Evolutionary conservation across 2,797 vertebrate species (phyloP).

Genomic region (Scolopax rusticola): DNA sequence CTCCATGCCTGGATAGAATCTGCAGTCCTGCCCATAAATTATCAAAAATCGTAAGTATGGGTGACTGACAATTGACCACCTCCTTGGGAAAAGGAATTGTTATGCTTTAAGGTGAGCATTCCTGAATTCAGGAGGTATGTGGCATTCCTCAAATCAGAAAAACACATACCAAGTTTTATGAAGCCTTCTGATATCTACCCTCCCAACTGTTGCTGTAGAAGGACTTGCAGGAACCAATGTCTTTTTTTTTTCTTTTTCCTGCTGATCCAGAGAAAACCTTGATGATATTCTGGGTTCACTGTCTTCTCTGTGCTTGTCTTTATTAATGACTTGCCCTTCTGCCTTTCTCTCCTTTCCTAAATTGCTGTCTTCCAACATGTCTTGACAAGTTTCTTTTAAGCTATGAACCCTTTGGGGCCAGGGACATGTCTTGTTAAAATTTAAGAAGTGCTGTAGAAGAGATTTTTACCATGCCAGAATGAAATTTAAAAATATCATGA

Average conservation of each 20-base stretch:
- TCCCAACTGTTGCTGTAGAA: neutral
- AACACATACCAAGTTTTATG: neutral
- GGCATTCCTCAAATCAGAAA: neutral
- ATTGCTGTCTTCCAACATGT: neutral
- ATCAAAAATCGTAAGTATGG: neutral
- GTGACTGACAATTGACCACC: neutral
- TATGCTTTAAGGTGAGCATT: neutral
- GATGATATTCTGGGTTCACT: neutral
- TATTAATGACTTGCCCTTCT: neutral
- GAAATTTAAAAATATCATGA: constrained; percentile 23
- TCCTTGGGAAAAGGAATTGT: neutral
- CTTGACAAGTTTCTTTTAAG: constrained; percentile 40
- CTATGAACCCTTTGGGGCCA: neutral
- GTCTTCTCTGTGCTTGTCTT: neutral
- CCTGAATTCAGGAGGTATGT: neutral
- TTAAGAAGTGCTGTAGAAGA: constrained; percentile 1
- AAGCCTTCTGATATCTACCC: neutral
- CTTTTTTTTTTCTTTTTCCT: neutral
- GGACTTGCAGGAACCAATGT: neutral
- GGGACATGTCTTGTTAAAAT: constrained; percentile 18
- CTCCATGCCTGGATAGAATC: neutral
- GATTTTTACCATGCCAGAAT: constrained; percentile 6
- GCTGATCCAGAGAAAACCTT: neutral
- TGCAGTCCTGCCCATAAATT: neutral
- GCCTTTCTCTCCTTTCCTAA: neutral